Base-by-base conservation (phyloP, 2,797 vertebrate species). In the Cichlasoma orientale region DNA sequence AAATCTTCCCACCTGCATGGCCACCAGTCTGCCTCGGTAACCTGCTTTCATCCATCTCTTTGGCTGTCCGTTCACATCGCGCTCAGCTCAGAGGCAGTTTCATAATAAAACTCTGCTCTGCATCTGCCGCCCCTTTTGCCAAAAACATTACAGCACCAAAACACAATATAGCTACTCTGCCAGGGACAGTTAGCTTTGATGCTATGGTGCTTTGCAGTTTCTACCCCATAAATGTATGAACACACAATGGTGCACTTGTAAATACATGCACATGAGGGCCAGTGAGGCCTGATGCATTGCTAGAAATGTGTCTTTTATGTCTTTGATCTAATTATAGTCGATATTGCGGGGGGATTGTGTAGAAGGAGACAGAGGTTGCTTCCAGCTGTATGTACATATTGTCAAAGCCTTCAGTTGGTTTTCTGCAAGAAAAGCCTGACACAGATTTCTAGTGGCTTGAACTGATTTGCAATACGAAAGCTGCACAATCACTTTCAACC, bases 231-330 rank as follows among this genome's bases (percentile, higher is more conserved):
- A 36, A 29, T 75, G 19, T 52, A 27, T 31, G 33, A 63, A 72
- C 27, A 77, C 55, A 69, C 16, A 74, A 8, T 4, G 3, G 47
- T 33, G 38, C 53, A 63, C 47, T 72, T 66, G 21, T 25, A 47
- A 79, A 73, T n/a, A 77, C 57, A 74, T 33, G 59, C 31, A 72
- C 18, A 79, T 31, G 52, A 66, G 55, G 36, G 58, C 52, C 77
- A 50, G 54, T 25, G 73, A 77, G 27, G 72, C 29, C 63, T 81
- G 61, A 55, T 80, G 80, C 81, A 83, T 56, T 66, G 25, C 80
- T 56, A 63, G 83, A 87, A 89, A 86, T 82, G 57, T 56, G 50
- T 80, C 74, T 91, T 88, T 87, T 53, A 83, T 90, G 79, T 82
- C n/a, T 50, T 76, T 3, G 1, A 12, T 83, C 85, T 92, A 89